Evolutionary conservation across 2,888 invertebrate genomes (phyloP), one percentile per base, ranked within the genome.

Genomic region (Diaphora mendica): DNA sequence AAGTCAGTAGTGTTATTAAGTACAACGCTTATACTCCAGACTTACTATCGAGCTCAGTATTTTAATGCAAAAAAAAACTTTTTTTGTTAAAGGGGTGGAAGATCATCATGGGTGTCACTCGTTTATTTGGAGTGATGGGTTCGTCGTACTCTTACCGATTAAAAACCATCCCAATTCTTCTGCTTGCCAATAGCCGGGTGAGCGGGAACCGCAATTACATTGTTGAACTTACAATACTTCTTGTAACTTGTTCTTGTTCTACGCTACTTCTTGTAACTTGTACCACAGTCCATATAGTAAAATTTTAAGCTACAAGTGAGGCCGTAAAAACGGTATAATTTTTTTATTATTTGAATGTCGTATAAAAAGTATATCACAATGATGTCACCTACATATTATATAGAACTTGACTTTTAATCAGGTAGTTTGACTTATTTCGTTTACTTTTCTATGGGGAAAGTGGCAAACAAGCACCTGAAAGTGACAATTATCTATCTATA

Each of bases 261-360:
- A n/a, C 72, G 70, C 75, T 48, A 1, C 2, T 65, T 44, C 48
- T 77, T 68, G 1, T 82, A 9, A 77, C 85, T 87, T 86, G 75
- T 0, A 75, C 87, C 89, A 82, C 39, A 76, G 33, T 20, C 20
- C 55, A 81, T 83, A 81, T 87, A 90, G 90, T 92, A 90, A 91
- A 91, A 89, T 88, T 92, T 93, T 81, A 77, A 79, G 84, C 90
- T 88, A 91, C 90, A 93, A 93, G 91, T 91, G 87, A 85, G 89
- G 88, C 88, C 88, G 89, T 93, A 93, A 93, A 92, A 90, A 86
- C 87, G 81, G 87, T 89, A 91, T 91, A 90, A 87, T 91, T 91
- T 91, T 93, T 92, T 92, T 93, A 92, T 91, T 90, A 91, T 91
- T 91, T 90, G 85, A 90, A 89, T 90, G 90, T 87, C 86, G 85